Base-by-base conservation (phyloP, 2,113 vertebrate species). In the Erinaceus europaeus region DNA sequence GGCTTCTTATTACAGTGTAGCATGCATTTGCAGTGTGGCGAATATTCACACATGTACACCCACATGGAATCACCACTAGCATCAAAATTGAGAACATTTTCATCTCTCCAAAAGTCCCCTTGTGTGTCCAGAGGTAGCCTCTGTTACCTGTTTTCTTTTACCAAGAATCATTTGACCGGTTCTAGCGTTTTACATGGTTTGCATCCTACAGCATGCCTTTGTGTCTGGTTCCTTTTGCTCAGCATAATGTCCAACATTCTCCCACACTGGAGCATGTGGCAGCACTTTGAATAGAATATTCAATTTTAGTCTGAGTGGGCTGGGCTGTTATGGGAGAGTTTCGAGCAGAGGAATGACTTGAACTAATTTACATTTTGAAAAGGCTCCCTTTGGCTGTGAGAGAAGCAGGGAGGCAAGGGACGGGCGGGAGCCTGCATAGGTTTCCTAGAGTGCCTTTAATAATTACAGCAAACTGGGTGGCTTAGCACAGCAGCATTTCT, bases 11-110 rank as follows among this genome's bases (percentile, higher is more conserved):
- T 38, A 72, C 40, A 3, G 2, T 11, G 4, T 11, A 18, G 38
- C 12, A 2, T 5, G 3, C 6, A 0, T 25, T 17, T 20, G 15
- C 8, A 32, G 79, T n/a, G 1, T 10, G 27, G 40, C 1, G 61
- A n/a, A 6, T 38, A 4, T 50, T 48, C 6, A 32, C 20, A 3
- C 7, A 5, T 29, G 27, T 2, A 1, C 9, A 20, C 17, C 27
- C 12, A 0, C 10, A 36, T 21, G 29, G n/a, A n/a, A n/a, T n/a
- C n/a, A n/a, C n/a, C n/a, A n/a, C n/a, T n/a, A n/a, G n/a, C n/a
- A 10, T 29, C 20, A 29, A 13, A 61, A 38, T n/a, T 12, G 23
- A 29, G 53, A 34, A 46, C 20, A 1, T 20, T 46, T 9, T 62
- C 9, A 1, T 34, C 3, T 9, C 10, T 42, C 52, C 18, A 18